Evolutionary conservation across 2,113 vertebrate genomes (phyloP).

Genomic region (Esox niger): DNA sequence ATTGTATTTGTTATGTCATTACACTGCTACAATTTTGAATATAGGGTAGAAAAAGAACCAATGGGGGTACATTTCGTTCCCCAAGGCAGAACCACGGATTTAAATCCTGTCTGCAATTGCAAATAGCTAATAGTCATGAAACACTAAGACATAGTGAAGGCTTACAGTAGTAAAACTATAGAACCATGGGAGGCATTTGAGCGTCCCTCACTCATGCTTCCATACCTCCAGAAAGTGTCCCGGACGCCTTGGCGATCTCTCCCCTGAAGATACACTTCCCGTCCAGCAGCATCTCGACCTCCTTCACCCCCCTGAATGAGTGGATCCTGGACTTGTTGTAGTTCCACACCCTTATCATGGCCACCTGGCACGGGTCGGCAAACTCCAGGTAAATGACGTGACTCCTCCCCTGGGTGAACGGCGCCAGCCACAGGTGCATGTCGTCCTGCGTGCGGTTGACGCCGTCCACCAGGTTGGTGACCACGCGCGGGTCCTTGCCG

Average conservation of each 20-base stretch:
- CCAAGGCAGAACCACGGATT: too few relatives aligned
- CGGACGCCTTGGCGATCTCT: constrained; percentile 96
- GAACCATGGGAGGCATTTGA: too few relatives aligned
- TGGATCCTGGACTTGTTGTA: constrained; percentile 98
- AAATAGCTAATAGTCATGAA: too few relatives aligned
- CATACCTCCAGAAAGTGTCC: constrained; percentile 88
- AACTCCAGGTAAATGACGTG: constrained; percentile 86
- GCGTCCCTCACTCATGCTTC: neutral
- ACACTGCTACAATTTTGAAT: too few relatives aligned
- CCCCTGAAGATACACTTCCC: constrained; percentile 86
- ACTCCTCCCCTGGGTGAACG: constrained; percentile 82
- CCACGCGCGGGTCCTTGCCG: constrained; percentile 83
- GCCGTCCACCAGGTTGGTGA: constrained; percentile 85
- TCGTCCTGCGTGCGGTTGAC: constrained; percentile 94
- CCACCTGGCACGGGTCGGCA: constrained; percentile 77
- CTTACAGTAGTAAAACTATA: too few relatives aligned
- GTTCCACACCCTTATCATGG: constrained; percentile 97
- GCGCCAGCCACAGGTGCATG: constrained; percentile 97
- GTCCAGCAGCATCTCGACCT: constrained; percentile 85
- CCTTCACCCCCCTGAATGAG: constrained; percentile 90
- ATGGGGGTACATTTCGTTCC: too few relatives aligned
- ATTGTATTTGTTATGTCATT: too few relatives aligned
- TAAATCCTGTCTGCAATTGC: too few relatives aligned
- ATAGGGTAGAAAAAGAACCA: too few relatives aligned
- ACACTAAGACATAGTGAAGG: too few relatives aligned